Evolutionary conservation across 1,140 invertebrate species (phyloP), one percentile per base, ranked within the genome.

Genomic region (Palaemon carinicauda): DNA sequence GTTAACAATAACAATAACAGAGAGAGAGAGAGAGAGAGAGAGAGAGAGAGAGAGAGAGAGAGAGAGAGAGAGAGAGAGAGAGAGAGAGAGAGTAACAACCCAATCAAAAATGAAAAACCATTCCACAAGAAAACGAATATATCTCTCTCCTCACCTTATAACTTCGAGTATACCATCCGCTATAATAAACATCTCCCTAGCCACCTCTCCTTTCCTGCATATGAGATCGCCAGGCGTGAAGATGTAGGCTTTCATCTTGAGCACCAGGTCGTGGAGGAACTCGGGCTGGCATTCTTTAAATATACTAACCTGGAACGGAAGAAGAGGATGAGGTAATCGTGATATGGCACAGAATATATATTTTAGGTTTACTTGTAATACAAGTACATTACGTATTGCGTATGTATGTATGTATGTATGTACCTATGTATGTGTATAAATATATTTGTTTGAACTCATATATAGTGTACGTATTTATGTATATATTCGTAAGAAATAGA

Each of bases 181-280:
- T 90, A 99, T 98, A 90, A 99, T 99, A 90, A 99, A 99, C 97
- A 99, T 99, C 92, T 99, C 98, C 89, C 97, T 92, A 0, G 97
- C 98, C 17, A 98, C 96, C 93, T 98, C 95, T 89, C 97, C 97
- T 92, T 98, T 97, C 2, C 97, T 94, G 91, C 97, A 99, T 90
- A 99, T 98, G 52, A 98, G 95, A 92, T 99, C 98, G 29, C 97
- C 98, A 0, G 97, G 98, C 17, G 97, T 98, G 91, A 98, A 99
- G 91, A 99, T 99, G 91, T 97, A 98, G 3, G 97, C 97, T 92
- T 97, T 97, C 98, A 99, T 99, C 92, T 99, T 99, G 54, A 99
- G 93, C 27, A 99, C 97, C 56, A 99, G 93, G 91, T 98, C 98
- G 91, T 98, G 97, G 3, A 99, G 94, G 92, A 99, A 99, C 92